Percentiles rank a stretch among this genome's conserved stretches.
Evolutionary conservation across 2,113 vertebrate species (phyloP).

Genomic region (Microcebus lehilahytsara): DNA sequence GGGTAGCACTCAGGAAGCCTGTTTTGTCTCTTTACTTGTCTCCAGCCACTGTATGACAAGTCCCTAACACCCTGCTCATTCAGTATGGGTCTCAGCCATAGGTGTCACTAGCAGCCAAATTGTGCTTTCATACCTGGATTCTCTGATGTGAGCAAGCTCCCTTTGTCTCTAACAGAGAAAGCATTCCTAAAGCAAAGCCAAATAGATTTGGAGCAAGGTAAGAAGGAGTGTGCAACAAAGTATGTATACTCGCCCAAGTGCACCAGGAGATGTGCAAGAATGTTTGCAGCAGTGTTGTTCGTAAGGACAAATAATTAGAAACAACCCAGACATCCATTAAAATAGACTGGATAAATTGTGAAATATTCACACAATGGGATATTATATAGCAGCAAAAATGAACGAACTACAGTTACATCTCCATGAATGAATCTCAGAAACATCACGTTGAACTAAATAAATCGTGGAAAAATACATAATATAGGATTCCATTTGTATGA

Average conservation of each 20-base stretch:
- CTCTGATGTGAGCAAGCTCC: background rate
- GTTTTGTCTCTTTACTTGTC: background rate
- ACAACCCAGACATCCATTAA: background rate
- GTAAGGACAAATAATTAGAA: background rate
- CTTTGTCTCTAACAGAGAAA: background rate
- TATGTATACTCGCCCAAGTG: background rate
- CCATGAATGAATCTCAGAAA: constrained; percentile 31
- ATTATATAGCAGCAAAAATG: background rate
- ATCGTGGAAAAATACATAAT: background rate
- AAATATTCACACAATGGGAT: background rate
- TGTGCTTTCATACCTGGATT: background rate
- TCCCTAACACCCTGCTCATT: background rate
- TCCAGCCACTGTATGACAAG: background rate
- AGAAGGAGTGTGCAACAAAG: background rate
- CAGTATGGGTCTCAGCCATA: background rate
- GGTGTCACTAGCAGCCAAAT: background rate
- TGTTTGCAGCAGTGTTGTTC: background rate
- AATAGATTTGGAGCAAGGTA: background rate
- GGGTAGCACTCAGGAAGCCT: background rate
- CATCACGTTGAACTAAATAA: background rate
- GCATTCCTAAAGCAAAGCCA: constrained; percentile 4
- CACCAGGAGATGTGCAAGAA: background rate
- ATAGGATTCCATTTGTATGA: background rate
- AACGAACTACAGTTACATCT: background rate
- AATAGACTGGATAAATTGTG: background rate